Base-by-base conservation (phyloP, 2,797 vertebrate species). In the Chrysocyon brachyurus region DNA sequence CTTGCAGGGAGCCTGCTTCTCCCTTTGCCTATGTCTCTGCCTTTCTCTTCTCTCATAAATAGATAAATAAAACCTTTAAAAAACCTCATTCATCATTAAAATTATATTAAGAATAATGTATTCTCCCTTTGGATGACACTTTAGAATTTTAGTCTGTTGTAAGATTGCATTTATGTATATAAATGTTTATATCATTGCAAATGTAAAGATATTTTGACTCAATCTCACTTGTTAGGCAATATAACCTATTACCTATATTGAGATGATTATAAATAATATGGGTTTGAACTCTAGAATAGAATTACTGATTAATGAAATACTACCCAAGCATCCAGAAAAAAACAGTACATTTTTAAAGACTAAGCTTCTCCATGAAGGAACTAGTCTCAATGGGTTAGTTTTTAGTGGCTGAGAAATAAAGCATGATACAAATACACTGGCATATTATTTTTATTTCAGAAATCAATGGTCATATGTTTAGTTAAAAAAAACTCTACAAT, bases 341-440 rank as follows among this genome's bases (percentile, higher is more conserved):
- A 59, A 31, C 12, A 28, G 7, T 82, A 36, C 19, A 33, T 1
- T 87, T 93, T 90, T 72, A 95, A 79, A 75, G 24, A 86, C 24
- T 81, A 87, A 88, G 28, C 3, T 95, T 90, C 26, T 78, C 17
- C 72, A 84, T 70, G 72, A 94, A 82, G 12, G 40, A 85, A 64
- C 64, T 2, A 46, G 22, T 77, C 19, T 24, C 28, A 92, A 5
- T 36, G 31, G 19, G 3, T 95, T 24, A 96, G 56, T 17, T 82
- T 94, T 84, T 68, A 90, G 61, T 16, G 4, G 28, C 57, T 75
- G 66, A 78, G 59, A 96, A 96, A 33, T 56, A 96, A 87, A 52
- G 3, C 10, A 46, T 40, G 46, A 64, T 10, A 61, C 8, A 46
- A 78, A 66, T 59, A 82, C 1, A 24, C 3, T 66, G 40, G 54